These are phyloP conservation scores for Eupithecia subfuscata DNA, from an alignment of 2,888 invertebrate genomes.

Conservation along the genomic window DNA sequence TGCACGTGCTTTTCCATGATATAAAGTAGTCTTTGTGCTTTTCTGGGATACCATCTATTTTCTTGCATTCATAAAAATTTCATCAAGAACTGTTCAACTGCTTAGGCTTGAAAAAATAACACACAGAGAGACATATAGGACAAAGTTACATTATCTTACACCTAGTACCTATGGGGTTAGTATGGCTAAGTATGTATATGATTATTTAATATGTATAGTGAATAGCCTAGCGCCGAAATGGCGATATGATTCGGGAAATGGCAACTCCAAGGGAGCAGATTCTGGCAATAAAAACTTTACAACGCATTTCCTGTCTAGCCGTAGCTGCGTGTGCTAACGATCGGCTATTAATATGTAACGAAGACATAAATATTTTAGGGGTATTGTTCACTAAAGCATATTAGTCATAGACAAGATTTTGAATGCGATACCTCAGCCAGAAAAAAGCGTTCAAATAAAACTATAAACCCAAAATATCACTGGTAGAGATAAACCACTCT, in stretches of 20 bases:
- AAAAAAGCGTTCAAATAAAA: too few species aligned
- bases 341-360: slow-evolving; percentile 66
- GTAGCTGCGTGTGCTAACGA: slow-evolving; percentile 61
- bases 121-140: not conserved
- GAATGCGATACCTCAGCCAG: too few species aligned
- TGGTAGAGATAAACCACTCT: too few species aligned
- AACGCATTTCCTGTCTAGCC: slow-evolving; percentile 71
- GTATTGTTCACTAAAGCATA: slow-evolving; percentile 11
- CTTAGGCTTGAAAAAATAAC: not conserved
- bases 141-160: not conserved
- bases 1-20: not conserved
- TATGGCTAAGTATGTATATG: not conserved
- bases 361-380: slow-evolving; percentile 29
- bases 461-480: too few species aligned
- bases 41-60: not conserved
- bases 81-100: not conserved
- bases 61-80: not conserved
- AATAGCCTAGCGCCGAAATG: slow-evolving; percentile 24
- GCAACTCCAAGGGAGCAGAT: slow-evolving; percentile 48
- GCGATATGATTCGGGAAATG: slow-evolving; percentile 39
- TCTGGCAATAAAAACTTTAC: slow-evolving; percentile 64
- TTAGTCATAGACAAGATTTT: slow-evolving; percentile 8
- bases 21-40: not conserved
- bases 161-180: not conserved
- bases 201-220: slow-evolving; percentile 11